A percentile compares a stretch with the other conserved stretches of the same genome.
Evolutionary conservation across 2,113 vertebrate species (phyloP).

Genomic region (Atlantisia rogersi): DNA sequence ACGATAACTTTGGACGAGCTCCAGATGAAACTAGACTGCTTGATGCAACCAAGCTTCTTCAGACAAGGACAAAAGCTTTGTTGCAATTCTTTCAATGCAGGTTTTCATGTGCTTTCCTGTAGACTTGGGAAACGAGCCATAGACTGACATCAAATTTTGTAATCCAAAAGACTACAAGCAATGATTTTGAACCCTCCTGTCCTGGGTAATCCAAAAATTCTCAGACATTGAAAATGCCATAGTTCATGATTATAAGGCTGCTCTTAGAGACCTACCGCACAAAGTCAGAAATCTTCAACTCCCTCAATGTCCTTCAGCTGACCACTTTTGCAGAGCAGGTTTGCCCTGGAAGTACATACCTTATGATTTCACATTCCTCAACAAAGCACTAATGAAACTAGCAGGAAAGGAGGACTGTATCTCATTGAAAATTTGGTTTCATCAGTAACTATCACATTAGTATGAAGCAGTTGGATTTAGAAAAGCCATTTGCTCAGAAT

Average conservation of each 20-base stretch:
- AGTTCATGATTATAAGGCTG: not conserved
- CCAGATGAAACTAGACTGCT: not conserved
- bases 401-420: not conserved
- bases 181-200: not conserved
- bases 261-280: not conserved
- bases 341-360: not conserved
- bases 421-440: not conserved
- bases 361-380: not conserved
- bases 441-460: not conserved
- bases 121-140: not conserved
- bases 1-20: not conserved
- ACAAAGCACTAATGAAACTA: not conserved
- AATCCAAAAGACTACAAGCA: not conserved
- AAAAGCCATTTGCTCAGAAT: not conserved
- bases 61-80: not conserved
- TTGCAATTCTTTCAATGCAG: not conserved
- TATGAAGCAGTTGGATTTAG: not conserved
- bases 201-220: not conserved
- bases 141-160: not conserved
- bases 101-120: not conserved
- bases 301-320: not conserved
- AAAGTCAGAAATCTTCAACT: not conserved
- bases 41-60: not conserved
- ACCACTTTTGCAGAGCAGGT: not conserved
- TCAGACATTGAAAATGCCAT: not conserved